phyloP scores from a whole-genome alignment of 2,797 vertebrate genomes.

The Rachycentron canadum region DNA sequence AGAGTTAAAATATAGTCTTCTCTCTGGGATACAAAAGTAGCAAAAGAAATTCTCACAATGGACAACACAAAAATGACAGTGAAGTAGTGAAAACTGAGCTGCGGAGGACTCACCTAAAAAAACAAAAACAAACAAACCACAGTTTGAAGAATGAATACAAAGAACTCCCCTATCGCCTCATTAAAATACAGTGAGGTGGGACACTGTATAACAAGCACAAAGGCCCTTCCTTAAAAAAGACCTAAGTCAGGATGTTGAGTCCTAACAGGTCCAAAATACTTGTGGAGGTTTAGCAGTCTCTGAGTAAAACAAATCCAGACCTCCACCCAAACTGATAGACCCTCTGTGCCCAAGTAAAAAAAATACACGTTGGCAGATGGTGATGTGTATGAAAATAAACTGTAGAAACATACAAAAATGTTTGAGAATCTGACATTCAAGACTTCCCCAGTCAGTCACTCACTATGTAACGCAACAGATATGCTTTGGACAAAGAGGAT shows the following conservation, averaged over 20 bases:
- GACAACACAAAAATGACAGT: constrained; percentile 53
- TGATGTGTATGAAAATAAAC: constrained; percentile 73
- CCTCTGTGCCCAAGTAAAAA: constrained; percentile 51
- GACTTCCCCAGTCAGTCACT: constrained; percentile 64
- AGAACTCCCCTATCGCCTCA: constrained; percentile 21
- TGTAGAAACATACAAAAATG: constrained; percentile 72
- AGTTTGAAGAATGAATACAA: constrained; percentile 42
- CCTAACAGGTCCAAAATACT: constrained; percentile 46
- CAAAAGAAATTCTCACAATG: constrained; percentile 78
- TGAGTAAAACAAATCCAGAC: constrained; percentile 56
- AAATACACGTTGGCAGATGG: constrained; percentile 70
- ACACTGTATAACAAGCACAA: constrained; percentile 69
- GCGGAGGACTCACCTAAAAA: constrained; percentile 38
- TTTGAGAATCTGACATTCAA: constrained; percentile 75
- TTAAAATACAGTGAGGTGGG: constrained; percentile 70
- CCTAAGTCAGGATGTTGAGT: constrained; percentile 71
- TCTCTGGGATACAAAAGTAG: constrained; percentile 86
- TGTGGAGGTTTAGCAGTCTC: constrained; percentile 30
- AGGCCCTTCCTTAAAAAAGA: constrained; percentile 55
- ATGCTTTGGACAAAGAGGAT: constrained; percentile 74
- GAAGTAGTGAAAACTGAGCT: constrained; percentile 34
- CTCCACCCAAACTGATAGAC: constrained; percentile 47
- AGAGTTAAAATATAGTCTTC: constrained; percentile 81
- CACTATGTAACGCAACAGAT: constrained; percentile 64
- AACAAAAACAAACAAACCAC: not conserved